Base-by-base conservation (phyloP, 2,113 vertebrate species). In the Lates calcarifer region DNA sequence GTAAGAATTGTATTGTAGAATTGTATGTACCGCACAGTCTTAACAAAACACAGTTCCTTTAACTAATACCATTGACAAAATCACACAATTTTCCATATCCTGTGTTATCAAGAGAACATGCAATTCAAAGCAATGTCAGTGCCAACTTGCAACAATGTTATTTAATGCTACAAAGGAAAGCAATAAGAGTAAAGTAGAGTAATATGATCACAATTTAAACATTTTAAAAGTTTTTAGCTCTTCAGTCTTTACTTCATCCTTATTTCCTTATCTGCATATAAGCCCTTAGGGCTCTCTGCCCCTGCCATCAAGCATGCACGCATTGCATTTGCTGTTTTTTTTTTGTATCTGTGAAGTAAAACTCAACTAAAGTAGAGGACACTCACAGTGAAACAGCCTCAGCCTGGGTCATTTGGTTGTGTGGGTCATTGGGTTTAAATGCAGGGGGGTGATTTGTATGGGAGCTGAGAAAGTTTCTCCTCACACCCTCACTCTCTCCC, bases 401-500 rank as follows among this genome's bases (percentile, higher is more conserved):
- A 12, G 33, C 26, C 61, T 18, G 35, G 67, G 47, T 68, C 74
- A 68, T 81, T 58, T 65, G 49, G 47, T 67, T 74, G 58, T 33
- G 9, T 0, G 37, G 70, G 57, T 67, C 83, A 49, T 79, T 83
- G 67, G 33, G 51, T 85, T 85, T 86, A 67, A 87, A 83, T 49
- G 71, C 74, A 58, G 43, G 49, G 53, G 47, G 58, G 53, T 79
- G 83, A 88, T 81, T 77, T 85, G 83, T 77, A 77, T 84, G 74
- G 85, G 75, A 45, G 65, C 83, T 37, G 39, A 68, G 79, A 82
- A 57, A 13, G 77, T 82, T 85, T 74, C 83, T 66, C 22, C 65
- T 73, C 81, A 68, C 68, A 41, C 74, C 63, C 47, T 49, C 64
- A 2, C 63, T 68, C 60, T 31, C 65, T 65, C 53, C 56, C 81